These are phyloP conservation scores for Rhinogobius similis DNA, from an alignment of 2,113 vertebrate genomes.

Conservation along the genomic window DNA sequence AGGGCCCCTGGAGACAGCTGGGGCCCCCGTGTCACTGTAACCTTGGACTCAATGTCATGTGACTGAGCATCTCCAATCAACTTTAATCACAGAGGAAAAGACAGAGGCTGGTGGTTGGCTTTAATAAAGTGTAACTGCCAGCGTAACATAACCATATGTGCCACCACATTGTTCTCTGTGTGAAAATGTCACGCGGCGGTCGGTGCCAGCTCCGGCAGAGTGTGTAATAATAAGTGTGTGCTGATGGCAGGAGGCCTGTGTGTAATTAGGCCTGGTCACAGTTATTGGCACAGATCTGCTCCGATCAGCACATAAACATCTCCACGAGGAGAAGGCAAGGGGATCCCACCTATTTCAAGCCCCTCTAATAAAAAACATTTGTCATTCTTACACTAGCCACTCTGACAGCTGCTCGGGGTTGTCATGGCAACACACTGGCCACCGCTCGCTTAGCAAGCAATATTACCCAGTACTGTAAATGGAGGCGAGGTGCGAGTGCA, in stretches of 20 bases:
- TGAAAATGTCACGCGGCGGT: slow-evolving; percentile 41
- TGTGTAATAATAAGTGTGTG: slow-evolving; percentile 59
- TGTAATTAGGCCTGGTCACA: slow-evolving; percentile 83
- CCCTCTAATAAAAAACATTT: slow-evolving; percentile 86
- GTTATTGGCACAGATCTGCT: slow-evolving; percentile 82
- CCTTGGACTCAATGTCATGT: slow-evolving; percentile 67
- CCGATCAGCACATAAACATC: slow-evolving; percentile 84
- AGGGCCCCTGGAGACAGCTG: slow-evolving; percentile 49
- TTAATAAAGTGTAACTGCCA: slow-evolving; percentile 17
- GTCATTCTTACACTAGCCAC: slow-evolving; percentile 81
- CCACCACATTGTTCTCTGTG: slow-evolving; percentile 30
- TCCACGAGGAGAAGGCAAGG: slow-evolving; percentile 79
- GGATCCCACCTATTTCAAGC: slow-evolving; percentile 81
- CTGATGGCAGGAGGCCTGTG: slow-evolving; percentile 63
- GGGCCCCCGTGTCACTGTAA: slow-evolving; percentile 50
- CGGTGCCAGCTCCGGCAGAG: slow-evolving; percentile 35
- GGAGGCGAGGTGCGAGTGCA: slow-evolving; percentile 15
- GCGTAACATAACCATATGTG: slow-evolving; percentile 29
- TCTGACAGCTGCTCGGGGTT: slow-evolving; percentile 79
- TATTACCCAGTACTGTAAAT: slow-evolving; percentile 45
- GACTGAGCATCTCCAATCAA: slow-evolving; percentile 11
- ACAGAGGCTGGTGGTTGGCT: not conserved
- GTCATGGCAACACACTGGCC: slow-evolving; percentile 71
- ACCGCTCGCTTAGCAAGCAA: slow-evolving; percentile 57
- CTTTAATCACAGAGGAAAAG: slow-evolving; percentile 8